Conservation (phyloP, 2,113 vertebrate genomes). For the Holacanthus passer region DNA sequence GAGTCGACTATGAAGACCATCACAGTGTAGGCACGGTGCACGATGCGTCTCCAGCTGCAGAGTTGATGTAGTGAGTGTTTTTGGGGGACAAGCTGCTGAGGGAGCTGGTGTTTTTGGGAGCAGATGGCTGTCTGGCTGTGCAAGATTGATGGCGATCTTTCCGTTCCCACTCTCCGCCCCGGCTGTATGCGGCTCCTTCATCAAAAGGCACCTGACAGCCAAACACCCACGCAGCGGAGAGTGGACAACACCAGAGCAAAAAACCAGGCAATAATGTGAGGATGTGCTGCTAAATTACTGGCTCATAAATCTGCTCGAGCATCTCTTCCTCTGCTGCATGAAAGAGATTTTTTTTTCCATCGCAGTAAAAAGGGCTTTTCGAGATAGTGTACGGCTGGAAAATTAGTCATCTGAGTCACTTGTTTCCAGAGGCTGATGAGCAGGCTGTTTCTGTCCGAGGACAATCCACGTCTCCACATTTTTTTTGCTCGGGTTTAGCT, state of each 20-base stretch:
- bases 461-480: conserved; percentile 37
- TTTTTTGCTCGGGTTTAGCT: conserved; percentile 15
- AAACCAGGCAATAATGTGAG: conserved; percentile 17
- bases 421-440: conserved; percentile 59
- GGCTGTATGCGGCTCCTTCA: conserved; percentile 61
- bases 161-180: conserved; percentile 16
- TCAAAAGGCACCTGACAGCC: conserved; percentile 63
- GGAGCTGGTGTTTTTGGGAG: conserved; percentile 56
- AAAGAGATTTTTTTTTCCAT: not conserved
- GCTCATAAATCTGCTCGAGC: conserved; percentile 17
- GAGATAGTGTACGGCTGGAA: conserved; percentile 23
- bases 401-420: conserved; percentile 61
- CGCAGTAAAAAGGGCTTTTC: conserved; percentile 4
- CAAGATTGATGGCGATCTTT: conserved; percentile 61
- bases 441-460: conserved; percentile 45
- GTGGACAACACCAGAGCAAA: conserved; percentile 43
- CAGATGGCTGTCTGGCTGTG: conserved; percentile 56
- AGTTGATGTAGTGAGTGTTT: conserved; percentile 46
- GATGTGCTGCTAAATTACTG: conserved; percentile 46
- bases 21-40: not conserved
- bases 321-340: conserved; percentile 26
- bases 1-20: not conserved
- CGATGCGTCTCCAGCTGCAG: conserved; percentile 38
- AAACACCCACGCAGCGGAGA: conserved; percentile 59
- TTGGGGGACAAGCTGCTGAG: conserved; percentile 53